phyloP scores from a whole-genome alignment of 2,888 invertebrate species.

The Dasysyrphus albostriatus region DNA sequence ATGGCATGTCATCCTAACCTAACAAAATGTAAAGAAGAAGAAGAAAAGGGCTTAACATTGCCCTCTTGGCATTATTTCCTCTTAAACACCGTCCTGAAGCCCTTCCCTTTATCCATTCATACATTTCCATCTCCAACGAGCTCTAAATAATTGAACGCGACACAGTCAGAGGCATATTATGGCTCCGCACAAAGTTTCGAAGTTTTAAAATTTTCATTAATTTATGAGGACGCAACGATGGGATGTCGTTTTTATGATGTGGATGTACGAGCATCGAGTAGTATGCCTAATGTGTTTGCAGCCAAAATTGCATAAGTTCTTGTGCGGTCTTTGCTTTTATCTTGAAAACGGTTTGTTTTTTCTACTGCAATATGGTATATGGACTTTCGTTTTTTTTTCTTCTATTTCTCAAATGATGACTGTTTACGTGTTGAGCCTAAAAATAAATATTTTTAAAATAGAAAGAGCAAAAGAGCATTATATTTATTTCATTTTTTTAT shows the following conservation, averaged over 20 bases:
- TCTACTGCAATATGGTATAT: not conserved
- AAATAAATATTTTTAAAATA: conserved; percentile 62
- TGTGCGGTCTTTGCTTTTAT: conserved; percentile 66
- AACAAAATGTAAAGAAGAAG: conserved; percentile 33
- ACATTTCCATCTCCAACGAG: conserved; percentile 36
- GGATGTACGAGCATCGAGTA: conserved; percentile 32
- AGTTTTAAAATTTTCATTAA: conserved; percentile 61
- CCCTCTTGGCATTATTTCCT: conserved; percentile 32
- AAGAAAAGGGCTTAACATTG: conserved; percentile 57
- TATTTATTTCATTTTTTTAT: conserved; percentile 23
- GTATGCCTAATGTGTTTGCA: conserved; percentile 23
- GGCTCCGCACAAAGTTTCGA: conserved; percentile 49
- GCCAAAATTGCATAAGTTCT: conserved; percentile 70
- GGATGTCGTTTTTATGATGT: conserved; percentile 28
- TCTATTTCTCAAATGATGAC: conserved; percentile 20
- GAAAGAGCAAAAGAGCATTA: conserved; percentile 52
- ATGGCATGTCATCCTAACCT: conserved; percentile 44
- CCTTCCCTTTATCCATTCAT: not conserved
- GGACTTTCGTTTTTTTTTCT: conserved; percentile 5
- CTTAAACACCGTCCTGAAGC: not conserved
- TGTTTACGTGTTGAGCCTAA: conserved; percentile 60
- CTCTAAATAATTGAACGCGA: conserved; percentile 56
- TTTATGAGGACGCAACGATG: conserved; percentile 40
- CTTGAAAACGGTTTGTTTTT: conserved; percentile 43
- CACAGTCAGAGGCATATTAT: conserved; percentile 44